Base-by-base conservation (phyloP, 2,797 vertebrate genomes). In the Sylvia borin region DNA sequence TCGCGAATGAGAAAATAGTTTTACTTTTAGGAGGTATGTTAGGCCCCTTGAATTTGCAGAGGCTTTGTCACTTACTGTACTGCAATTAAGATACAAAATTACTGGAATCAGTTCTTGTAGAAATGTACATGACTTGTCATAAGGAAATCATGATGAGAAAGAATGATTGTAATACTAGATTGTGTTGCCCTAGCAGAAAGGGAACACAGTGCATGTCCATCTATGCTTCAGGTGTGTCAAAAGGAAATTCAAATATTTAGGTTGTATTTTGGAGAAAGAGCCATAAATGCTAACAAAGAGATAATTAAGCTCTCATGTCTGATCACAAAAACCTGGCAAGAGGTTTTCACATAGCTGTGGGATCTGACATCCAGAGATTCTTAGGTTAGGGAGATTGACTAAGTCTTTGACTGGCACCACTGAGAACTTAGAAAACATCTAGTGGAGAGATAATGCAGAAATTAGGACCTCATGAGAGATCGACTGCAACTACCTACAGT, bases 401-500 rank as follows among this genome's bases (percentile, higher is more conserved):
- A 51, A 12, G 27, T 53, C 54, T 47, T 50, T 71, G 16, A 16
- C 24, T 43, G 66, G 66, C 19, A 45, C 47, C 32, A 21, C 13
- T 42, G 27, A 40, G 16, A 72, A 42, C 7, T 31, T 47, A 13
- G n/a, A 58, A 36, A 36, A n/a, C 12, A 38, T 25, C 16, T 66
- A 72, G 9, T 21, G 29, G 17, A 47, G n/a, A 26, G 11, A 10
- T 36, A 75, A 22, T 43, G 26, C 26, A 50, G 36, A 43, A 67
- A 58, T 67, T 66, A 32, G 26, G 22, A 22, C 21, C 21, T 43
- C 10, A 12, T 7, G 3, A 58, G 43, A 31, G 14, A 32, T 50
- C 0, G 0, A 12, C 15, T 66, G 26, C 32, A 34, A 17, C 51
- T 36, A 13, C 5, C 6, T 26, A 36, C 21, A 43, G 14, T 21